Evolutionary conservation across 2,113 vertebrate species (phyloP).

Genomic region (Aythya baeri): DNA sequence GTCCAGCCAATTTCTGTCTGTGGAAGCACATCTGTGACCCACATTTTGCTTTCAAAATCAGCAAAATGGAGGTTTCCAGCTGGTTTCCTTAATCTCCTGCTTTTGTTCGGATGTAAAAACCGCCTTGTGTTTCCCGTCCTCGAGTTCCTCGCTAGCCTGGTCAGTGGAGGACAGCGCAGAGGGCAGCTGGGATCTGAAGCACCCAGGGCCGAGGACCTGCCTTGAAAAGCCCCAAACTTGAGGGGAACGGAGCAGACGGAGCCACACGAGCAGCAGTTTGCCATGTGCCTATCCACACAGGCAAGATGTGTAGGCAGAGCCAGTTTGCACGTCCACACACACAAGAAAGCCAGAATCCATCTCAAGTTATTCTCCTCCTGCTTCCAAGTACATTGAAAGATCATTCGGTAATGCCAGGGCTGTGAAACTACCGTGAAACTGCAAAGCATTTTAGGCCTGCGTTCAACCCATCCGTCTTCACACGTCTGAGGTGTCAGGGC

Average conservation of each 20-base stretch:
- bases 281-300: background rate
- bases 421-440: conserved; percentile 59
- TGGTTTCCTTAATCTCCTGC: conserved; percentile 57
- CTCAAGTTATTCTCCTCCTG: conserved; percentile 35
- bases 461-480: conserved; percentile 52
- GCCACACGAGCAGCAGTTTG: background rate
- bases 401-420: conserved; percentile 32
- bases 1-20: conserved; percentile 40
- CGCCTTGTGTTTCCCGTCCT: background rate
- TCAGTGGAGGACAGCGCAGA: background rate
- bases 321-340: conserved; percentile 53
- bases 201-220: background rate
- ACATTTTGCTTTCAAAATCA: conserved; percentile 62
- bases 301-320: conserved; percentile 52
- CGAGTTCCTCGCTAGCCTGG: background rate
- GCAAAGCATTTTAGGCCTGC: conserved; percentile 53
- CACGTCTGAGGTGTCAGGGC: conserved; percentile 54
- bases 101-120: conserved; percentile 48
- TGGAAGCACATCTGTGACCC: conserved; percentile 61
- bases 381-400: conserved; percentile 53
- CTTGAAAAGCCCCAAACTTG: background rate
- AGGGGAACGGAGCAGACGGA: background rate
- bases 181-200: background rate
- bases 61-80: conserved; percentile 56
- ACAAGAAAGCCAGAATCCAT: conserved; percentile 26